Evolutionary conservation across 2,797 vertebrate genomes (phyloP), one percentile per base, ranked within the genome.

Genomic region (Erpetoichthys calabaricus): DNA sequence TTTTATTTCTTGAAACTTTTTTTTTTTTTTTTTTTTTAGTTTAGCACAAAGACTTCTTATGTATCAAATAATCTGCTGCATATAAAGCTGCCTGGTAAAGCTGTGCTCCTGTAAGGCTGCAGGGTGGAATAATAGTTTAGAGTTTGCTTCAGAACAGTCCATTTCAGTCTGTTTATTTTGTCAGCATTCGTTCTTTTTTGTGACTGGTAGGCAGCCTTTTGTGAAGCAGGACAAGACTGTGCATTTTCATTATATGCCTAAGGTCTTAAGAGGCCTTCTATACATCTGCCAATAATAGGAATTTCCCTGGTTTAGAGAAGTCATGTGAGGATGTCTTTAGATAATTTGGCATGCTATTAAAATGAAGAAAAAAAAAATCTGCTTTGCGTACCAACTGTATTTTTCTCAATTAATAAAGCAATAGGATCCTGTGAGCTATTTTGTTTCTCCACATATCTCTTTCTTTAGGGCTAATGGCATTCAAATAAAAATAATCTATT

Each of bases 261-360:
- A 80, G 82, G 82, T 80, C 69, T 70, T 73, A 63, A 55, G 72
- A 75, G 75, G 69, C 69, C 77, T 79, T 76, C 72, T 72, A 71
- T 76, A 68, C 74, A 73, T 80, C 76, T 73, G 73, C 77, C 80
- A 77, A 77, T 81, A 80, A 74, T 75, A 89, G 84, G 86, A 87
- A 89, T 88, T 88, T 79, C 88, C 88, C 86, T 73, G 67, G 69
- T 85, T 83, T 80, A 79, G 77, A 78, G 68, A n/a, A 69, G 74
- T 68, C 70, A 77, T 79, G 75, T 57, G 64, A 69, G 68, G 71
- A 69, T 74, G 70, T 67, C 74, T 76, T 64, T 45, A 58, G 66
- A 72, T 69, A 70, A 71, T 75, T 59, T 45, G 59, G 63, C 62
- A 59, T 59, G 61, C 64, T 58, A 63, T 64, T 68, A 57, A 67